phyloP scores from a whole-genome alignment of 2,113 vertebrate species.

The Cephalopholis sonnerati region DNA sequence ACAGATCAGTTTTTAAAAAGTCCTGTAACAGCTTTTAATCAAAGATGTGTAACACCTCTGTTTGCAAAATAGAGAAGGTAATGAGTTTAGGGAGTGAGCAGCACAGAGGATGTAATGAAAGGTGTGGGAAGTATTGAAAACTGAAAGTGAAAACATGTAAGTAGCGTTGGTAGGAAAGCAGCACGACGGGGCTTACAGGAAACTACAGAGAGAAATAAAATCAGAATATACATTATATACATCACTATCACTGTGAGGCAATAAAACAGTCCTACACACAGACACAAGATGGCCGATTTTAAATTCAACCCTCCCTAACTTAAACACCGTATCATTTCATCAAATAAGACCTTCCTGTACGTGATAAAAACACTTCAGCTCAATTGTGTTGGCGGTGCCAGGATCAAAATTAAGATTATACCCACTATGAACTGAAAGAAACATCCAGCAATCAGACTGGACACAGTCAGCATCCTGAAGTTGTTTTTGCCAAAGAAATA shows the following conservation, averaged over 20 bases:
- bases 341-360: conserved; percentile 38
- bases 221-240: not conserved
- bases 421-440: not conserved
- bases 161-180: not conserved
- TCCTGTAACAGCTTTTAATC: not conserved
- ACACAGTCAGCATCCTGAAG: conserved; percentile 41
- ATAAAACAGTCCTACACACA: not conserved
- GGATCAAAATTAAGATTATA: conserved; percentile 36
- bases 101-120: conserved; percentile 8
- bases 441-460: conserved; percentile 17
- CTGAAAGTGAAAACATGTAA: conserved; percentile 26
- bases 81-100: not conserved
- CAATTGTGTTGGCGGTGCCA: conserved; percentile 43
- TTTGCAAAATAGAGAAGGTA: not conserved
- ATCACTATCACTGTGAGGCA: not conserved
- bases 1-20: not conserved
- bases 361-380: conserved; percentile 62
- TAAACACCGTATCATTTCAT: conserved; percentile 55
- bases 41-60: not conserved
- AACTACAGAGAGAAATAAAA: not conserved
- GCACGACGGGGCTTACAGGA: not conserved
- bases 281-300: conserved; percentile 5
- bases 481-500: conserved; percentile 39
- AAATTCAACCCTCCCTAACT: conserved; percentile 27
- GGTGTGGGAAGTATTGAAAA: not conserved